Evolutionary conservation across 1,140 invertebrate species (phyloP).

Genomic region (Hestina assimilis): DNA sequence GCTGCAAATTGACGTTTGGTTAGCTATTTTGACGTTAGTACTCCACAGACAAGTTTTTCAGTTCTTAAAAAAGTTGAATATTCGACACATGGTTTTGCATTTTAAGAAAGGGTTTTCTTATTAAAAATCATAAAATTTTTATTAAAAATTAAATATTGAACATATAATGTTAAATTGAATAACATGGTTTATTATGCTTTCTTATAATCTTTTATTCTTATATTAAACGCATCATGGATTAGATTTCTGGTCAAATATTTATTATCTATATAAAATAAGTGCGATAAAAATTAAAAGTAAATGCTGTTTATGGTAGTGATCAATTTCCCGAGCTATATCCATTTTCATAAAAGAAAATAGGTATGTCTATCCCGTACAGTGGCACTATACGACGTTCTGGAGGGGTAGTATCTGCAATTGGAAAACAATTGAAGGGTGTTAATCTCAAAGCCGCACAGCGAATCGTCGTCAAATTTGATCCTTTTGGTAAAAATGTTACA

Average conservation of each 20-base stretch:
- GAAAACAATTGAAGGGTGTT: conserved; percentile 83
- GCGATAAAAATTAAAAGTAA: not conserved
- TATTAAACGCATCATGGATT: no score
- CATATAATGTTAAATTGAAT: no score
- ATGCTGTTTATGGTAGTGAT: conserved; percentile 1
- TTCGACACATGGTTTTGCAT: not conserved
- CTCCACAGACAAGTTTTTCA: conserved; percentile 4
- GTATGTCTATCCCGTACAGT: conserved; percentile 84
- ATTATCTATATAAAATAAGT: not conserved
- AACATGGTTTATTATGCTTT: no score
- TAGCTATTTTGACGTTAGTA: conserved; percentile 39
- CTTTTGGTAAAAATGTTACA: conserved; percentile 85
- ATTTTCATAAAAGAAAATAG: conserved; percentile 38
- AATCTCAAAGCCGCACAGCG: conserved; percentile 89
- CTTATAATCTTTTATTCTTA: no score
- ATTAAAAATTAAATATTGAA: no score
- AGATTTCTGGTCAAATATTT: no score
- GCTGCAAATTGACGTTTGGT: conserved; percentile 42
- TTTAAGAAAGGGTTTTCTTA: no score
- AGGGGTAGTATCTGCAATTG: conserved; percentile 83
- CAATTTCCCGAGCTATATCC: conserved; percentile 15
- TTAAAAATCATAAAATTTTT: not conserved
- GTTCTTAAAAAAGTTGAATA: not conserved
- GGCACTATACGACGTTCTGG: conserved; percentile 81
- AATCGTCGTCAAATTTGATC: conserved; percentile 90